These are phyloP conservation scores for Lumbricus terrestris DNA, from an alignment of 2,888 invertebrate genomes.

Conservation along the genomic window DNA sequence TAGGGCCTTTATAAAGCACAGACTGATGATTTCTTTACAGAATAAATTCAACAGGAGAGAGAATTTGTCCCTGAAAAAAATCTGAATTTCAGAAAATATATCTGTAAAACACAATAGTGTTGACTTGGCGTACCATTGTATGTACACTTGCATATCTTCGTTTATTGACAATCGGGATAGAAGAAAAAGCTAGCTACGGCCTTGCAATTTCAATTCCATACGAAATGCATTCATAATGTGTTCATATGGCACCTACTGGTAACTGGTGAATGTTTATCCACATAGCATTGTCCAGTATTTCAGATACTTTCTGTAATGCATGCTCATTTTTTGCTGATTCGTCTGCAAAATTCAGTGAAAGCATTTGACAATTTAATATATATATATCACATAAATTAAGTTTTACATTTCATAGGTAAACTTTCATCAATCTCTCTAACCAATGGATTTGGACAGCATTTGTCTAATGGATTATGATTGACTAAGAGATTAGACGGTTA, in stretches of 20 bases:
- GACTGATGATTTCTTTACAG: too few species aligned
- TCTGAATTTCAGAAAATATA: background rate
- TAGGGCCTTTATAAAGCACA: background rate
- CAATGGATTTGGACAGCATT: too few species aligned
- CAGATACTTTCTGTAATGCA: slow-evolving; percentile 47
- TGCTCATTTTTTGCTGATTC: slow-evolving; percentile 54
- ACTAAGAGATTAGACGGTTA: background rate
- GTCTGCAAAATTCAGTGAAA: slow-evolving; percentile 39
- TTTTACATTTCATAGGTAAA: too few species aligned
- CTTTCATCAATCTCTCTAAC: too few species aligned
- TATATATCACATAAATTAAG: background rate
- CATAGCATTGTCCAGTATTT: slow-evolving; percentile 51
- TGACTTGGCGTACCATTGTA: background rate
- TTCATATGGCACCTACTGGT: slow-evolving; percentile 46
- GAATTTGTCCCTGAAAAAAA: background rate
- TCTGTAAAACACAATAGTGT: background rate
- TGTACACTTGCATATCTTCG: too few species aligned
- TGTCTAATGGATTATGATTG: too few species aligned
- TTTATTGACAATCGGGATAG: too few species aligned
- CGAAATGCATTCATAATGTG: background rate
- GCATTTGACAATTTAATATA: background rate
- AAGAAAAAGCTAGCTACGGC: too few species aligned
- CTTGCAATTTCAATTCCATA: background rate
- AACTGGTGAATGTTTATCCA: slow-evolving; percentile 58
- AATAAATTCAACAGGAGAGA: background rate